Conservation (phyloP, 2,888 invertebrate genomes). For the Drosophila prolongata region DNA sequence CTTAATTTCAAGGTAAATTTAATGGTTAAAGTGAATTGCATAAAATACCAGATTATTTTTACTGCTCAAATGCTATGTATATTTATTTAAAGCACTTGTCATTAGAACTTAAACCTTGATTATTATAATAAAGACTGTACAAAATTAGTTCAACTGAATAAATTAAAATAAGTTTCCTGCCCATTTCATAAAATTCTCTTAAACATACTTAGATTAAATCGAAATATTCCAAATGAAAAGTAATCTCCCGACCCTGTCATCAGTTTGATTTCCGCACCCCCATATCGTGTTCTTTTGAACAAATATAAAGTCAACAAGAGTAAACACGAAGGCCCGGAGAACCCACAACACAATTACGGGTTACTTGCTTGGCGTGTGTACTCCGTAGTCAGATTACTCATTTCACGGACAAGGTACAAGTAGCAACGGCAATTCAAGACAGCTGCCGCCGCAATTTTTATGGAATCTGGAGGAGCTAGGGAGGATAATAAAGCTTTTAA, state of each 20-base stretch:
- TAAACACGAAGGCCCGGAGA: conserved; percentile 15
- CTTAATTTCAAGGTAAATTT: too few species aligned
- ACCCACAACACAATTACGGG: conserved; percentile 31
- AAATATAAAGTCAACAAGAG: conserved; percentile 30
- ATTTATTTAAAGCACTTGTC: too few species aligned
- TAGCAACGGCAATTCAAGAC: conserved; percentile 17
- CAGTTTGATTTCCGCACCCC: background rate
- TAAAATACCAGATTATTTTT: too few species aligned
- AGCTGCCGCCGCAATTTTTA: conserved; percentile 26
- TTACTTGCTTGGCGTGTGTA: conserved; percentile 4
- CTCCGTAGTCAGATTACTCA: conserved; percentile 33
- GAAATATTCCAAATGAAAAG: background rate
- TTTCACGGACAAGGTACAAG: conserved; percentile 15
- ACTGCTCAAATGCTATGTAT: too few species aligned
- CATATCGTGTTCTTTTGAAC: conserved; percentile 5
- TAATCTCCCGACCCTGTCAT: background rate
- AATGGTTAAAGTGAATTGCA: too few species aligned
- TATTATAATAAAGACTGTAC: too few species aligned
- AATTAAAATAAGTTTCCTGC: background rate
- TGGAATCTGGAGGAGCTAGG: conserved; percentile 3
- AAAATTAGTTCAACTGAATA: too few species aligned
- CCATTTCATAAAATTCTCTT: background rate
- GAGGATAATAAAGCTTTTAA: conserved; percentile 30
- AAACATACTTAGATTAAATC: background rate
- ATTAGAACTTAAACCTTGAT: too few species aligned